These are phyloP conservation scores for Alosa alosa DNA, from an alignment of 2,113 vertebrate species.

Conservation along the genomic window DNA sequence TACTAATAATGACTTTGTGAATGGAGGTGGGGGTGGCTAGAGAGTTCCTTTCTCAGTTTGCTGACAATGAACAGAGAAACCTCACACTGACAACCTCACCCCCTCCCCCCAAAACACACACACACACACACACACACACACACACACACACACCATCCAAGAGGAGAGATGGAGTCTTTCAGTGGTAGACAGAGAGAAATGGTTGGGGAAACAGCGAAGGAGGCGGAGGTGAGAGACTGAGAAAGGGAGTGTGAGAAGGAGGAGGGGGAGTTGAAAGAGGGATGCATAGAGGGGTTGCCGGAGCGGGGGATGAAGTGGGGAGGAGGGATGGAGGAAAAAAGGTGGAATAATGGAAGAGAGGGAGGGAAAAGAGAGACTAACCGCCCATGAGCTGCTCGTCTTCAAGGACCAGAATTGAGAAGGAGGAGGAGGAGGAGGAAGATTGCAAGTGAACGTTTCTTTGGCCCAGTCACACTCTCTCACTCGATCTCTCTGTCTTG, in stretches of 20 bases:
- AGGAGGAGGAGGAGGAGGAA: not conserved
- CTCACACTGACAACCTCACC: too few relatives aligned
- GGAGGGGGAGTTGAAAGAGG: not conserved
- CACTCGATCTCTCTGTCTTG: not conserved
- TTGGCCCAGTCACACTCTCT: not conserved
- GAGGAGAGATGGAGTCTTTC: not conserved
- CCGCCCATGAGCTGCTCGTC: not conserved
- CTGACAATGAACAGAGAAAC: too few relatives aligned
- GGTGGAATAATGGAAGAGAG: not conserved
- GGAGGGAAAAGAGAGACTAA: not conserved
- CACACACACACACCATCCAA: not conserved
- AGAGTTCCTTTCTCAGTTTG: too few relatives aligned
- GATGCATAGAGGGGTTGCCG: not conserved
- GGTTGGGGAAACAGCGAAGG: not conserved
- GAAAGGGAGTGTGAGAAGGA: not conserved
- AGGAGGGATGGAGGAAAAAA: not conserved
- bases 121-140: not conserved
- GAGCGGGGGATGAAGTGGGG: not conserved
- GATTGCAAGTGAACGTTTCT: not conserved
- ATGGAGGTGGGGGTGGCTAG: too few relatives aligned
- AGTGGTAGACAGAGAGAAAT: slow-evolving; percentile 6
- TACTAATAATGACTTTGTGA: too few relatives aligned
- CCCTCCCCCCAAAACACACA: not conserved
- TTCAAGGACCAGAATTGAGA: not conserved
- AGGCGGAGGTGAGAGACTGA: not conserved